Base-by-base conservation (phyloP, 2,797 vertebrate genomes). In the Etheostoma nigrum region DNA sequence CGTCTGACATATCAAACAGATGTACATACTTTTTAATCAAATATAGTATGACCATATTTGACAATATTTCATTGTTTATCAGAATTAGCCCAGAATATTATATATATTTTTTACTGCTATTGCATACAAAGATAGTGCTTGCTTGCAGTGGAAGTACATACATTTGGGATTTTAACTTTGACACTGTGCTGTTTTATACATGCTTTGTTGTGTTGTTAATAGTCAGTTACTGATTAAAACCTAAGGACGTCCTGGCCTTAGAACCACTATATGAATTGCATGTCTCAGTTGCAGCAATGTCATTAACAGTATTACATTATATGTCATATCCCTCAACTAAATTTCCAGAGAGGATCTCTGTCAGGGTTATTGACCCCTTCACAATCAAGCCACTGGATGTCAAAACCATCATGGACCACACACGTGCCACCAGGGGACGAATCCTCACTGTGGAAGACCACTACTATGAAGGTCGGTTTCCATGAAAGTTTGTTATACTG, bases 401-500 rank as follows among this genome's bases (percentile, higher is more conserved):
- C 72, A 96, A 98, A 84, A 97, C 96, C 81, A 98, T 99, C 89
- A 95, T 96, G 1, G 96, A 97, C 81, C 96, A 92, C 47, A 95
- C 96, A 40, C 96, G 95, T 33, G 95, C 93, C 4, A 99, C 98
- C 78, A 96, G 96, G 82, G 97, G 98, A 83, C 94, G 96, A 66
- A 94, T 99, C 89, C 91, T 99, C 87, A 98, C 96, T 0, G 97
- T 99, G 85, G 98, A 99, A 84, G 98, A 99, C 85, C 98, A 99
- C 88, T 99, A 99, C 89, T 95, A 96, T 4, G 97, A 99, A 95
- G 97, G 98, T 98, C 86, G 74, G 89, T 14, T 55, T 83, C 36
- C 59, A 59, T 62, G 49, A 71, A 81, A 21, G 0, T 19, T 73
- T 19, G 27, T 76, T 25, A 52, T 47, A 48, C 70, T 57, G 51